phyloP scores from a whole-genome alignment of 2,797 vertebrate genomes.

The Crenichthys baileyi region DNA sequence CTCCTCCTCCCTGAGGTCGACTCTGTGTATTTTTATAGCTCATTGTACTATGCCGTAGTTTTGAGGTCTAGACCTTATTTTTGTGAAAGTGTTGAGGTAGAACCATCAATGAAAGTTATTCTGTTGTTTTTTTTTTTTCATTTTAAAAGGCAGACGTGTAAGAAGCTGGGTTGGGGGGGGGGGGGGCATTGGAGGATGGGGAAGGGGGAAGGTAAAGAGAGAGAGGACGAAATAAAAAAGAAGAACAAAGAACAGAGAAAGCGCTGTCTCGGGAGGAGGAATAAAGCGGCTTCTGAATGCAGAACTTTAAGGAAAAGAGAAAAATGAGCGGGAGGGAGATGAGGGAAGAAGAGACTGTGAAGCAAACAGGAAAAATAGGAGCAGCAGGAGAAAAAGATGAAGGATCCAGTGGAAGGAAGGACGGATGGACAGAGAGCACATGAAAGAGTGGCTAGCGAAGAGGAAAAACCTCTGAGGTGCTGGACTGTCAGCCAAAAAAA shows the following conservation, averaged over 20 bases:
- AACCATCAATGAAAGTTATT: conserved; percentile 77
- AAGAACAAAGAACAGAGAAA: conserved; percentile 53
- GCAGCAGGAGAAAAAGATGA: conserved; percentile 56
- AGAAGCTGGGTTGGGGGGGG: conserved; percentile 38
- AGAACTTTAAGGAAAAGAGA: conserved; percentile 56
- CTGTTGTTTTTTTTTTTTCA: conserved; percentile 44
- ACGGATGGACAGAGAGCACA: conserved; percentile 45
- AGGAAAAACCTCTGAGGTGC: conserved; percentile 53
- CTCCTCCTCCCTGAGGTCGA: conserved; percentile 63
- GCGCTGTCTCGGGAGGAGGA: conserved; percentile 69
- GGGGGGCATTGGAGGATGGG: conserved; percentile 13
- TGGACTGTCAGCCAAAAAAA: conserved; percentile 38
- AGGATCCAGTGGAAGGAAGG: conserved; percentile 59
- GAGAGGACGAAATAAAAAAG: conserved; percentile 51
- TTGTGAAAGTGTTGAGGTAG: conserved; percentile 86
- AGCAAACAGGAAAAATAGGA: conserved; percentile 69
- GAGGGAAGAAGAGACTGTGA: conserved; percentile 64
- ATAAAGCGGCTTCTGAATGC: conserved; percentile 65
- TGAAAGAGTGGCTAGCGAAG: conserved; percentile 48
- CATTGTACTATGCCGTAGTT: conserved; percentile 85
- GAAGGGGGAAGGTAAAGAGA: conserved; percentile 4
- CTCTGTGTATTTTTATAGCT: conserved; percentile 85
- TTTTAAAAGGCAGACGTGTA: conserved; percentile 58
- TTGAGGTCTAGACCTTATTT: conserved; percentile 85
- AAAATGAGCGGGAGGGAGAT: conserved; percentile 34